Conservation (phyloP, 2,797 vertebrate species). For the Hydrolagus colliei region DNA sequence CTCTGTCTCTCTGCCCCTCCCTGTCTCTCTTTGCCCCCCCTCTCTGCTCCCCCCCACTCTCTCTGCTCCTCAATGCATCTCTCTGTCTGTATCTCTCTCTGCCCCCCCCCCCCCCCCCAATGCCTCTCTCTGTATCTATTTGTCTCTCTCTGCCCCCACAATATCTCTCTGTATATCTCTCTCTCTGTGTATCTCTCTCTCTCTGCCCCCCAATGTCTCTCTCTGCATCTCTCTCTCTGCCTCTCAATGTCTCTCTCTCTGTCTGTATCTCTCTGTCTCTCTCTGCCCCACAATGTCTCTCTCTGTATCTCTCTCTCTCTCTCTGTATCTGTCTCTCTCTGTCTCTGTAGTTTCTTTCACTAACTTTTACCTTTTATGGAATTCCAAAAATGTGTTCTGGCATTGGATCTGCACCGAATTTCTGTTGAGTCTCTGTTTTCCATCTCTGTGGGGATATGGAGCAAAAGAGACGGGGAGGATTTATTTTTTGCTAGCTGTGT, state of each 20-base stretch:
- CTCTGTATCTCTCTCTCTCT: too few species aligned
- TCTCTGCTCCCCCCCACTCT: too few species aligned
- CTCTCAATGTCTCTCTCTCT: background rate
- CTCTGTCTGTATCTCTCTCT: background rate
- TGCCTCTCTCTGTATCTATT: too few species aligned
- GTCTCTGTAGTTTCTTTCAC: background rate
- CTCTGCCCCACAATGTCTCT: too few species aligned
- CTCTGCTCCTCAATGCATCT: too few species aligned
- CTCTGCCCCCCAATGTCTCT: background rate
- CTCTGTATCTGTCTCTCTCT: background rate
- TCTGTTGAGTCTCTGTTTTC: background rate
- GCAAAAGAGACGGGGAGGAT: slow-evolving; percentile 37
- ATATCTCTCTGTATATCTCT: background rate
- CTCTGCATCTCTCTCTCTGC: background rate
- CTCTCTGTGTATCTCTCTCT: slow-evolving; percentile 35
- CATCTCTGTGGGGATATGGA: too few species aligned
- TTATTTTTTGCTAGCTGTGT: slow-evolving; percentile 26
- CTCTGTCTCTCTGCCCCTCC: too few species aligned
- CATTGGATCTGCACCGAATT: slow-evolving; percentile 76
- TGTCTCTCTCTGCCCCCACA: slow-evolving; percentile 35
- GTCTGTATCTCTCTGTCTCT: too few species aligned
- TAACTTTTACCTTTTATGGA: slow-evolving; percentile 49
- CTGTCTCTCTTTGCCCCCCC: too few species aligned
- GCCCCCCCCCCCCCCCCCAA: background rate
- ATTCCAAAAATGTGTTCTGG: slow-evolving; percentile 79